Conservation (phyloP, 2,888 invertebrate species). For the Cantharis nigra region DNA sequence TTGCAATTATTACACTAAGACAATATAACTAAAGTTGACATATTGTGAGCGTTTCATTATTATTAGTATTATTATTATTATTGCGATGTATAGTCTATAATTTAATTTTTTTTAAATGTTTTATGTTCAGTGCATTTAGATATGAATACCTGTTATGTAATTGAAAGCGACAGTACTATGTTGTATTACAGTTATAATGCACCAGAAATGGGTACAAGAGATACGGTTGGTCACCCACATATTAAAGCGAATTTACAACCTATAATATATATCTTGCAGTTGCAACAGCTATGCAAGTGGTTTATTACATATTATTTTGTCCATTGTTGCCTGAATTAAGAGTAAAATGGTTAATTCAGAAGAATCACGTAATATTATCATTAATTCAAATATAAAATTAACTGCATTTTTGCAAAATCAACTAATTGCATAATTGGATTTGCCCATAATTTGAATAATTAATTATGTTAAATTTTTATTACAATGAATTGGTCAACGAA, state of each 20-base stretch:
- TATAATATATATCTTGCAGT: neutral
- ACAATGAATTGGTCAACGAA: neutral
- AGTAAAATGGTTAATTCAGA: neutral
- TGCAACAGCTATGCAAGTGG: neutral
- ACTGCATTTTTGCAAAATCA: neutral
- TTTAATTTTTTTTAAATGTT: neutral
- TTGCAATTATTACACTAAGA: neutral
- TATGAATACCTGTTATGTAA: constrained; percentile 10
- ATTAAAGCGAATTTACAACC: constrained; percentile 4
- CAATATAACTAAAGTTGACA: neutral
- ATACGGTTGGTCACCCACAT: constrained; percentile 16
- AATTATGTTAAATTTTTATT: neutral
- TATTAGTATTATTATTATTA: neutral
- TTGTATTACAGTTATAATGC: constrained; percentile 6
- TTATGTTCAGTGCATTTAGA: neutral
- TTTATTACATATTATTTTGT: neutral
- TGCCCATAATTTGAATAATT: neutral
- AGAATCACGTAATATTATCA: neutral
- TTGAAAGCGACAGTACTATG: constrained; percentile 7
- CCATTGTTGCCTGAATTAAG: neutral
- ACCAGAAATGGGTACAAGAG: constrained; percentile 11
- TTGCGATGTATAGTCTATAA: neutral
- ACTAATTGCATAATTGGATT: neutral
- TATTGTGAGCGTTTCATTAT: neutral
- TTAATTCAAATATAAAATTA: too few relatives aligned